Percentiles rank a stretch among this genome's conserved stretches.
These are phyloP conservation scores for Romanogobio albipinnatus DNA, from an alignment of 2,113 vertebrate genomes.

Conservation along the genomic window DNA sequence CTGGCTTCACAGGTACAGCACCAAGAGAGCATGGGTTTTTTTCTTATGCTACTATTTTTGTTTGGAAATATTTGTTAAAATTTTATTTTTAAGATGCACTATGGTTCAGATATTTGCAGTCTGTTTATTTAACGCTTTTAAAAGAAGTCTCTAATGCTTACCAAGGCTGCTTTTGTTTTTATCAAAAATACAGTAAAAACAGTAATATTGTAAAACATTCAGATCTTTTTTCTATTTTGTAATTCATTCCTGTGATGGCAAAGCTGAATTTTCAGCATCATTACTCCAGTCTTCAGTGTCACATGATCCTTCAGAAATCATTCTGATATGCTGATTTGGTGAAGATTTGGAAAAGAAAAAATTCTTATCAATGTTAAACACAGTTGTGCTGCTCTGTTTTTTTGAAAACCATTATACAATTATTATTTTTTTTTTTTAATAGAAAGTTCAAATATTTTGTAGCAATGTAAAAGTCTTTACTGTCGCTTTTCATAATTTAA, in stretches of 20 bases:
- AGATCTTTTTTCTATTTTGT: background rate
- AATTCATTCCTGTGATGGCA: background rate
- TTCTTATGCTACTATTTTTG: background rate
- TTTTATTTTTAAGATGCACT: background rate
- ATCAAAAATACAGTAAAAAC: background rate
- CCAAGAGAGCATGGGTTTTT: background rate
- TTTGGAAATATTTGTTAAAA: background rate
- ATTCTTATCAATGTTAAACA: background rate
- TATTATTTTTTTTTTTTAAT: no score
- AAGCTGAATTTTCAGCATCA: no score
- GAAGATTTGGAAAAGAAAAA: no score
- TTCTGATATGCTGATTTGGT: background rate
- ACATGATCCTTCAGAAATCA: background rate
- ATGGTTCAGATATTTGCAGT: background rate
- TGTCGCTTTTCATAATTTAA: background rate
- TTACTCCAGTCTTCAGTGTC: no score
- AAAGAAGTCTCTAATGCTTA: background rate
- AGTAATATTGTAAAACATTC: background rate
- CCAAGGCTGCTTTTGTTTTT: background rate
- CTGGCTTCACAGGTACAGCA: constrained; percentile 88
- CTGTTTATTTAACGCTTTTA: background rate
- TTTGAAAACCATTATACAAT: no score
- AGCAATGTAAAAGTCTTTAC: background rate
- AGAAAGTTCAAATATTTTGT: background rate
- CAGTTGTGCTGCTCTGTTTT: background rate